These are phyloP conservation scores for Timandra comae DNA, from an alignment of 2,888 invertebrate genomes.

Conservation along the genomic window DNA sequence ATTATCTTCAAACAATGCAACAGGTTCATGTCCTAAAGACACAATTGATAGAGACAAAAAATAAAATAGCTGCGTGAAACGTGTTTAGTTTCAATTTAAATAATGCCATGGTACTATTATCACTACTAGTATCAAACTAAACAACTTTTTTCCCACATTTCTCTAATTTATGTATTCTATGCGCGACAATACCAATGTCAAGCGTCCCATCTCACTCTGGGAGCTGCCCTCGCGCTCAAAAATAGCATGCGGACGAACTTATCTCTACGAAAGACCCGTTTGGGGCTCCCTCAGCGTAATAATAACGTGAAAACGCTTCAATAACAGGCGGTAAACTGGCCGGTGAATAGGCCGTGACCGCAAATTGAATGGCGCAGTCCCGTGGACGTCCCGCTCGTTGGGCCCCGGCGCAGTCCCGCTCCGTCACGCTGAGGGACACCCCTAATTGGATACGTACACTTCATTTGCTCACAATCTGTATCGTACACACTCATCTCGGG, in stretches of 20 bases:
- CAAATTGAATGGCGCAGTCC: slow-evolving; percentile 21
- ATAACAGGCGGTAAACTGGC: slow-evolving; percentile 19
- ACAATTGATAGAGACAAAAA: too few relatives aligned
- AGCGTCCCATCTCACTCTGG: too few relatives aligned
- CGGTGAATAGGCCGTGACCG: slow-evolving; percentile 17
- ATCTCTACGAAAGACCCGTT: slow-evolving; percentile 15
- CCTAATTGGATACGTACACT: slow-evolving; percentile 22
- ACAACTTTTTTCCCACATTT: too few relatives aligned
- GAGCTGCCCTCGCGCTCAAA: slow-evolving; percentile 10
- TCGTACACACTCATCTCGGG: slow-evolving; percentile 6
- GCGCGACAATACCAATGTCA: too few relatives aligned
- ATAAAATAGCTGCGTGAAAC: too few relatives aligned
- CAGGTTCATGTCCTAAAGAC: too few relatives aligned
- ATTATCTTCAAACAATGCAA: too few relatives aligned
- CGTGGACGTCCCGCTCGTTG: not conserved
- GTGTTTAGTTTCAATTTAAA: too few relatives aligned
- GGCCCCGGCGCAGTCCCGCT: slow-evolving; percentile 1
- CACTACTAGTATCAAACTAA: too few relatives aligned
- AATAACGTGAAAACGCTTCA: slow-evolving; percentile 23
- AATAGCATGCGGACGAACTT: slow-evolving; percentile 18
- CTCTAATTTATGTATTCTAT: too few relatives aligned
- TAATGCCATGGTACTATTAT: too few relatives aligned
- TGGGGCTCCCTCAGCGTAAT: slow-evolving; percentile 18
- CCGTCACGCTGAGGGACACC: too few relatives aligned
- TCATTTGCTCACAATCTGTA: slow-evolving; percentile 18